These are phyloP conservation scores for Pectinophora gossypiella DNA, from an alignment of 1,140 invertebrate genomes.

Conservation along the genomic window DNA sequence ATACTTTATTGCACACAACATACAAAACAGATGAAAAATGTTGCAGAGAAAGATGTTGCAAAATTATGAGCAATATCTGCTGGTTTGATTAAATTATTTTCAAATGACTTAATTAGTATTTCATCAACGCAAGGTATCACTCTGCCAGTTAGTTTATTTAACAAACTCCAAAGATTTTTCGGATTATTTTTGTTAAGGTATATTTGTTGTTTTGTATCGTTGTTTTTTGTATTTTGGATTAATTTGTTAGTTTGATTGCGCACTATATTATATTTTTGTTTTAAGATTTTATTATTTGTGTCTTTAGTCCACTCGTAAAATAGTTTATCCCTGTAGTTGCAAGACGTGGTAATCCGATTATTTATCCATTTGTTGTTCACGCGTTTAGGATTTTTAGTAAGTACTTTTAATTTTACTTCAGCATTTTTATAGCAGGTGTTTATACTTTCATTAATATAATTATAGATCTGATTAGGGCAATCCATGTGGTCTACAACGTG, in stretches of 20 bases:
- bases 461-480: constrained; percentile 3
- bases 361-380: constrained; percentile 10
- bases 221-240: constrained; percentile 13
- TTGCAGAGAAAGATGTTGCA: constrained; percentile 2
- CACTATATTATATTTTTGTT: constrained; percentile 11
- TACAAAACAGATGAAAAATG: too few relatives aligned
- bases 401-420: constrained; percentile 7
- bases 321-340: constrained; percentile 9
- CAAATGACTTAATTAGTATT: constrained; percentile 8
- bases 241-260: constrained; percentile 16
- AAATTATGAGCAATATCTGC: constrained; percentile 10
- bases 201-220: constrained; percentile 4
- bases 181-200: constrained; percentile 7
- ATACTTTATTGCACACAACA: too few relatives aligned
- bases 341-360: constrained; percentile 5
- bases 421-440: constrained; percentile 3
- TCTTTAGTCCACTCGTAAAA: constrained; percentile 10
- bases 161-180: constrained; percentile 9
- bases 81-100: not conserved
- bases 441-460: not conserved
- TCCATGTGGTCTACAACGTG: not conserved
- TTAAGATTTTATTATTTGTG: constrained; percentile 8
- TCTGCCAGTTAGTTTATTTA: constrained; percentile 11
- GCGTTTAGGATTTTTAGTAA: not conserved
- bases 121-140: constrained; percentile 2